These are phyloP conservation scores for Saguinus midas DNA, from an alignment of 2,113 vertebrate genomes.

Conservation along the genomic window DNA sequence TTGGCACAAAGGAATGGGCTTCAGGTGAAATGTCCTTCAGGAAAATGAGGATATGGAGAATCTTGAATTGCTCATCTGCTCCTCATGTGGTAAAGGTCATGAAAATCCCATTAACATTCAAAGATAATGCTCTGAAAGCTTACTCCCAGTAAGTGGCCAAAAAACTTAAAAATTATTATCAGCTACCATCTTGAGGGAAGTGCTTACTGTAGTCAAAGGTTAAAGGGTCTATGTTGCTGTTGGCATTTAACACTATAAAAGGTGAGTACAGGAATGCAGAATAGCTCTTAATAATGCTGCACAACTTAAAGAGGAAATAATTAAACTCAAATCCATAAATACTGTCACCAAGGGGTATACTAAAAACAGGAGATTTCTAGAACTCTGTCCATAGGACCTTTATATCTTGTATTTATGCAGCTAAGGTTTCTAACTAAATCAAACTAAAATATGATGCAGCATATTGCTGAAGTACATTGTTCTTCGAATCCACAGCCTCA, in stretches of 20 bases:
- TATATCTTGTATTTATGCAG: neutral
- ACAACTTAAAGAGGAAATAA: neutral
- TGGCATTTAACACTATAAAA: neutral
- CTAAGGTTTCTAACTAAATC: neutral
- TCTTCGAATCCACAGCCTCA: neutral
- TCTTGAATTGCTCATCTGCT: neutral
- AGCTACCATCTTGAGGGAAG: neutral
- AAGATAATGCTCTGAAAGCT: neutral
- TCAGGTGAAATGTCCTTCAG: neutral
- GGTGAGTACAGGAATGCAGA: neutral
- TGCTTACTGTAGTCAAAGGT: neutral
- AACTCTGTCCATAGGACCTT: neutral
- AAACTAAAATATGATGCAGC: neutral
- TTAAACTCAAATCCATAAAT: neutral
- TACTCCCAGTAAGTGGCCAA: neutral
- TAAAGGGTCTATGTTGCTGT: neutral
- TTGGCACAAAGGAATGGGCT: neutral
- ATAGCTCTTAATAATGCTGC: neutral
- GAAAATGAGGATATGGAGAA: neutral
- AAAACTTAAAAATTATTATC: conserved; percentile 40
- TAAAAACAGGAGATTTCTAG: neutral
- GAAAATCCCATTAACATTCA: neutral
- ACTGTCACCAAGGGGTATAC: neutral
- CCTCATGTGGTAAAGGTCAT: neutral
- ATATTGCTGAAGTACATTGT: neutral